Evolutionary conservation across 2,797 vertebrate species (phyloP), one percentile per base, ranked within the genome.

Genomic region (Malurus splendens): DNA sequence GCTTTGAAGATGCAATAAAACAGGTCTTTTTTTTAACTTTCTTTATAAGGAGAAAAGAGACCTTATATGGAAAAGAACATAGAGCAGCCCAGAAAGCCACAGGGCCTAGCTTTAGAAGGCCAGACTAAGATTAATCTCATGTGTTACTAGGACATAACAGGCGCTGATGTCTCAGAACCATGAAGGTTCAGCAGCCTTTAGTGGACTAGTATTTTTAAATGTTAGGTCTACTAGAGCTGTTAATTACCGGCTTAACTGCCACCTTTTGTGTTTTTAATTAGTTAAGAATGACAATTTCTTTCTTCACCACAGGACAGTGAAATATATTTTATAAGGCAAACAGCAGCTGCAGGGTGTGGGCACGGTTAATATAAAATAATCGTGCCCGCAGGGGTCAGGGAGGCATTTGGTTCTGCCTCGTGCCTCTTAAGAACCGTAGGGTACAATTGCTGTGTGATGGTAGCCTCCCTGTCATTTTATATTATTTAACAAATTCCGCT

Each of bases 401-500:
- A 93, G 76, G 71, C 71, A 87, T 85, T 94, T 93, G 89, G 56
- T 90, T 92, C 90, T 92, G 94, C 92, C 90, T 92, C 23, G 4
- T 95, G 92, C 86, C 66, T 96, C 66, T 4, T 36, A 60, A 81
- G 82, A 79, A 91, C 82, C 18, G 11, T 71, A 93, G 92, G 82
- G 84, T 81, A 54, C 82, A 86, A 65, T 90, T 94, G 84, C 68
- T 72, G 89, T 74, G 74, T 4, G 1, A 55, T 84, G 81, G 90
- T 50, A 90, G 36, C 64, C 36, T 89, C 68, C 79, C 68, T 94
- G 93, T 96, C 96, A 96, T 87, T 84, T 92, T 93, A 17, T 54
- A 93, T 96, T 94, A 95, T 76, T 90, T 95, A 93, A 94, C 7
- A 5, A 94, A 93, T 94, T 89, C 81, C 47, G 47, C 76, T 85